Percentiles rank a stretch among this genome's conserved stretches.
phyloP scores from a whole-genome alignment of 2,888 invertebrate species.

The Drosophila vallismaia region DNA sequence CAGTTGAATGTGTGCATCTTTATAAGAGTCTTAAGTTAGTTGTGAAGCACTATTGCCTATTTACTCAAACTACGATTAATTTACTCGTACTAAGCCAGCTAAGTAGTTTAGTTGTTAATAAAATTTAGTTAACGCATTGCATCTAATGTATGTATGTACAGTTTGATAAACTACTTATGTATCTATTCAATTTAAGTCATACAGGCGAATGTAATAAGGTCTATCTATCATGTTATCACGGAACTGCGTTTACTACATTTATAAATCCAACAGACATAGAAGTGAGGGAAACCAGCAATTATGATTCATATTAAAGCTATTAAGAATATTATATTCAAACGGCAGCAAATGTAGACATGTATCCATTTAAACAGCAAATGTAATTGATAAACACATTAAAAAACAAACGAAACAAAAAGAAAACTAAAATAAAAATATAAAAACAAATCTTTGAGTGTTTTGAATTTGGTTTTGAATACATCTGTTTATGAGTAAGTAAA shows the following conservation, averaged over 20 bases:
- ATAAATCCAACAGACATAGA: slow-evolving; percentile 50
- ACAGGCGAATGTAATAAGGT: slow-evolving; percentile 46
- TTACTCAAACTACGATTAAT: slow-evolving; percentile 72
- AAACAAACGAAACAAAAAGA: slow-evolving; percentile 55
- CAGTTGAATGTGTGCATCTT: slow-evolving; percentile 43
- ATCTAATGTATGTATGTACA: slow-evolving; percentile 66
- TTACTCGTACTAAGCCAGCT: slow-evolving; percentile 61
- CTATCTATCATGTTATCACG: slow-evolving; percentile 70
- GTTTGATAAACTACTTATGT: slow-evolving; percentile 45
- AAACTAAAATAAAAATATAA: slow-evolving; percentile 49
- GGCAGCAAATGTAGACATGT: slow-evolving; percentile 66
- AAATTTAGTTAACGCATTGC: slow-evolving; percentile 68
- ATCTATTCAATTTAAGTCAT: slow-evolving; percentile 45
- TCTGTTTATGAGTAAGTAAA: not conserved
- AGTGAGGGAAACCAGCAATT: slow-evolving; percentile 29
- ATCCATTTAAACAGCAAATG: slow-evolving; percentile 76
- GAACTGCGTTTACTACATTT: slow-evolving; percentile 79
- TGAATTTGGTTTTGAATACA: not conserved
- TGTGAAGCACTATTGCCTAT: slow-evolving; percentile 57
- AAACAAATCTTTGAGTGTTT: slow-evolving; percentile 1
- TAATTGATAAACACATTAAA: slow-evolving; percentile 68
- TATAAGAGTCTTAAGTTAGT: slow-evolving; percentile 59
- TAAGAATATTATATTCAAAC: slow-evolving; percentile 53
- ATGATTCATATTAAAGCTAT: slow-evolving; percentile 43
- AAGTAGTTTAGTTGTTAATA: slow-evolving; percentile 66